Evolutionary conservation across 1,140 invertebrate genomes (phyloP).

Genomic region (Eubasilissa regina): DNA sequence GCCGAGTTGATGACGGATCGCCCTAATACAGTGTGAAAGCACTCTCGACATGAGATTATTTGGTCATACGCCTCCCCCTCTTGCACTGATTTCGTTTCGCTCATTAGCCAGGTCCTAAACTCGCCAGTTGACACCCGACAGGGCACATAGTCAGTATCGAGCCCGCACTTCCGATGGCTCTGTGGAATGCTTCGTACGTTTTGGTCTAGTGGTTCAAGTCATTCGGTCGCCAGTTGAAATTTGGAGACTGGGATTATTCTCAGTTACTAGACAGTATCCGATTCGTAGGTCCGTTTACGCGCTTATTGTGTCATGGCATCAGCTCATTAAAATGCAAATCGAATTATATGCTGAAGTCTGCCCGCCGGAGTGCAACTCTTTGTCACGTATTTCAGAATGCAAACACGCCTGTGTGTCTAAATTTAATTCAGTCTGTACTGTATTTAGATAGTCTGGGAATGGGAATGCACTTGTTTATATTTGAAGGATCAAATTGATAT

Average conservation of each 20-base stretch:
- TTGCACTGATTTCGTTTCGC: not conserved
- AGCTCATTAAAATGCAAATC: constrained; percentile 44
- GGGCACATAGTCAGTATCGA: not conserved
- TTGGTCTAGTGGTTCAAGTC: no score
- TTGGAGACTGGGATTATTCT: not conserved
- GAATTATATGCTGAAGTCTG: constrained; percentile 22
- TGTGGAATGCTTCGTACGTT: no score
- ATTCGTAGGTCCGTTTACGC: constrained; percentile 19
- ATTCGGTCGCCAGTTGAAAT: no score
- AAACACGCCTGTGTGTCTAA: not conserved
- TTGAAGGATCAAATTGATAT: no score
- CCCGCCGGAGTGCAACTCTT: not conserved
- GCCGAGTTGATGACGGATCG: not conserved
- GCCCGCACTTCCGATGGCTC: no score
- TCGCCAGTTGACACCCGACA: not conserved
- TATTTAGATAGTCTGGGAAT: no score
- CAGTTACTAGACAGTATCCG: not conserved
- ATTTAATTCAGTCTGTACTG: not conserved
- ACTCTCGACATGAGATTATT: constrained; percentile 3
- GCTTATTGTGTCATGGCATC: constrained; percentile 24
- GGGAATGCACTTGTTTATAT: no score
- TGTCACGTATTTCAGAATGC: not conserved
- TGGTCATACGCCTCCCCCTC: not conserved
- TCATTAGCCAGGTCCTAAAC: not conserved
- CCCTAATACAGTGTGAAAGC: constrained; percentile 10